Evolutionary conservation across 1,140 invertebrate species (phyloP).

Genomic region (Drosophila tsacasi): DNA sequence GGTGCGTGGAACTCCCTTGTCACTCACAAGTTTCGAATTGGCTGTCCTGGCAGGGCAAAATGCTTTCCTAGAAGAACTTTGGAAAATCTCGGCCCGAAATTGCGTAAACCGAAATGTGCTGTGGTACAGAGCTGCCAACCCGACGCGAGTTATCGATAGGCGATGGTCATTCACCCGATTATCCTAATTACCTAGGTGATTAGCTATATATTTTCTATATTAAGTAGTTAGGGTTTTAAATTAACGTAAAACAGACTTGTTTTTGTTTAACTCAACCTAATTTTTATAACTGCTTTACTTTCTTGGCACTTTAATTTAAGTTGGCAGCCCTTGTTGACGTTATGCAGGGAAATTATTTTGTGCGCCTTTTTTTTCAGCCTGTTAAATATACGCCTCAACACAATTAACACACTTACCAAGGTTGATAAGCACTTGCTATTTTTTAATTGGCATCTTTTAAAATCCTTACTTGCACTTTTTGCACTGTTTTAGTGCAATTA

Average conservation of each 20-base stretch:
- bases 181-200: background rate
- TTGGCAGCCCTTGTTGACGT: constrained; percentile 34
- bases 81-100: constrained; percentile 55
- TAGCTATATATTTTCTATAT: background rate
- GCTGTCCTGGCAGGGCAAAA: constrained; percentile 27
- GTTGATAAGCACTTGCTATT: background rate
- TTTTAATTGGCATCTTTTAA: background rate
- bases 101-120: constrained; percentile 80
- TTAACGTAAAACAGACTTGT: constrained; percentile 1
- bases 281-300: background rate
- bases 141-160: constrained; percentile 16
- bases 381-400: background rate
- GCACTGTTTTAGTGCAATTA: too few species aligned
- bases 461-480: background rate
- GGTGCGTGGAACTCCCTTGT: too few species aligned
- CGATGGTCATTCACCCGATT: background rate
- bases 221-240: background rate
- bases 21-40: constrained; percentile 48
- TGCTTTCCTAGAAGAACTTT: constrained; percentile 27
- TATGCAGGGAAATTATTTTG: constrained; percentile 51
- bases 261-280: background rate
- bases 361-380: constrained; percentile 43
- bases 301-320: background rate
- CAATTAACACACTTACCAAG: background rate
- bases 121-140: constrained; percentile 26